phyloP scores from a whole-genome alignment of 2,888 invertebrate genomes.

The Hyalella azteca region DNA sequence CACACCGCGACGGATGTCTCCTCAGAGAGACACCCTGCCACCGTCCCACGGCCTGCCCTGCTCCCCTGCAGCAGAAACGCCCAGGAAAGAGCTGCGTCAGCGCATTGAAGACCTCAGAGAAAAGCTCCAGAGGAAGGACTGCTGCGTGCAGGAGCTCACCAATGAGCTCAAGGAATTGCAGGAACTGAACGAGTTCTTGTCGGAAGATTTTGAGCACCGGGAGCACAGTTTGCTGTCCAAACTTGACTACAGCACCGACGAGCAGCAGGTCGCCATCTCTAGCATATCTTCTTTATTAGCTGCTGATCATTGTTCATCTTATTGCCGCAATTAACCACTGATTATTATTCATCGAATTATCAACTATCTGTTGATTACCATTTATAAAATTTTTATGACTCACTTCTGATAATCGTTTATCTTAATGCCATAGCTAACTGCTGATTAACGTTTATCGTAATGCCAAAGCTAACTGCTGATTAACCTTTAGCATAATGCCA shows the following conservation, averaged over 20 bases:
- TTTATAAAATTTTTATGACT: too few species aligned
- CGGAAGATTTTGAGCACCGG: conserved; percentile 19
- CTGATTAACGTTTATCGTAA: too few species aligned
- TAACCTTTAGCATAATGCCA: too few species aligned
- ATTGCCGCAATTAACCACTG: too few species aligned
- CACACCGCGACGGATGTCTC: background rate
- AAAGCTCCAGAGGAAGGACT: conserved; percentile 36
- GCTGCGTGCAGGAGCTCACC: conserved; percentile 2
- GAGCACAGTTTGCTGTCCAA: conserved; percentile 44
- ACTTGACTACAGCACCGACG: conserved; percentile 3
- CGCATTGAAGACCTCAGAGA: conserved; percentile 37
- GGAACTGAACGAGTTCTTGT: conserved; percentile 43
- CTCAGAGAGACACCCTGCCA: background rate
- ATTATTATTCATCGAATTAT: too few species aligned
- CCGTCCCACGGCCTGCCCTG: background rate
- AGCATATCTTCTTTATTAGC: too few species aligned
- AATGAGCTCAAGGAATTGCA: conserved; percentile 35
- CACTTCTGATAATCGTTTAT: too few species aligned
- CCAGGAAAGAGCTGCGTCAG: background rate
- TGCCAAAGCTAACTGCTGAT: too few species aligned
- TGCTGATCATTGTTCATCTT: too few species aligned
- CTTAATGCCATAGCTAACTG: too few species aligned
- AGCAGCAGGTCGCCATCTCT: too few species aligned
- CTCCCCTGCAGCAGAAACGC: conserved; percentile 37
- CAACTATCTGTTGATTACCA: too few species aligned